Evolutionary conservation across 2,113 vertebrate species (phyloP), one percentile per base, ranked within the genome.

Genomic region (Etia nguti): DNA sequence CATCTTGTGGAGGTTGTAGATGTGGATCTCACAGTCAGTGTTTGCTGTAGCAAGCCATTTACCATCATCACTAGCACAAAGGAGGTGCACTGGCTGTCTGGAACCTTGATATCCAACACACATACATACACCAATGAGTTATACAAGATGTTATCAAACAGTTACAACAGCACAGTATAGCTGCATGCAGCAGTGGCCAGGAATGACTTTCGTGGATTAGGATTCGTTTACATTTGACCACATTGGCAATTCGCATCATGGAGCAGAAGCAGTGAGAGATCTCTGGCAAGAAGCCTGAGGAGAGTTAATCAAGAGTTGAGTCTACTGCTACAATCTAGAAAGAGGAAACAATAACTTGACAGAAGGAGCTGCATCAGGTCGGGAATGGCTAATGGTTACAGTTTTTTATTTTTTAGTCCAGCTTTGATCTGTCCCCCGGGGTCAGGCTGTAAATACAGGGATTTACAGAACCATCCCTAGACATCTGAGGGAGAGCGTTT

Each of bases 31-130:
- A 83, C 96, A 95, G 89, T 93, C 96, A 1, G 96, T 94, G 1
- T 97, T 94, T 0, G 97, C 98, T 0, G 97, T 93, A 0, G 97
- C 97, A 36, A 99, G 90, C 98, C 98, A 98, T 16, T 91, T 95
- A 11, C 98, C 97, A 0, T 99, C 97, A 0, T 96, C 86, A 8
- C 98, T 99, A 2, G 88, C 79, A 0, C 95, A 95, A 93, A 99
- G 91, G 50, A 98, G 94, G 92, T 97, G 97, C 79, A 97, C 93
- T 0, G 97, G 95, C 90, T 98, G 96, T 0, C 81, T 73, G 10
- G 93, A 97, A 31, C 92, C 98, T 99, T 92, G 1, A 68, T 10
- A 0, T 65, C 59, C 70, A 57, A 79, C 60, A 52, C 6, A 41
- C 4, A 56, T 0, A 20, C 34, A 38, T 3, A 13, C 9, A 34